Evolutionary conservation across 2,797 vertebrate genomes (phyloP).

Genomic region (Pseudotriccus pelzelni): DNA sequence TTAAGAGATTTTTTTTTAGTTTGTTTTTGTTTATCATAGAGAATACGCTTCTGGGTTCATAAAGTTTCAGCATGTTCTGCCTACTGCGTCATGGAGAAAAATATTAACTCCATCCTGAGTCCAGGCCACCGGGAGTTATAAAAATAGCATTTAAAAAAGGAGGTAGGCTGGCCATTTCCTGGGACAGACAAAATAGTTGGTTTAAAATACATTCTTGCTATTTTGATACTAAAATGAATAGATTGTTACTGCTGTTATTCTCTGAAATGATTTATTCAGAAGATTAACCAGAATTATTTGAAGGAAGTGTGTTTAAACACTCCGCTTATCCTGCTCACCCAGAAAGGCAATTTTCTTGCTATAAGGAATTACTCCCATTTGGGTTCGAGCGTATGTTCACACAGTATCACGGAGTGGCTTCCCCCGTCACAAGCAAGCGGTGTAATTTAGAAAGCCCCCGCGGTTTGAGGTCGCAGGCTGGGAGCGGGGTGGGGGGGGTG

Average conservation of each 20-base stretch:
- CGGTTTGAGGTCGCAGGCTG: neutral
- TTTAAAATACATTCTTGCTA: constrained; percentile 42
- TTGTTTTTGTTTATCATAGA: constrained; percentile 70
- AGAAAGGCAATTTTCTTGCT: neutral
- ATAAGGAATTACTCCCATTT: neutral
- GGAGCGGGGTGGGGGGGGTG: neutral
- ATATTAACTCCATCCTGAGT: constrained; percentile 68
- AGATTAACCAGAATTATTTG: neutral
- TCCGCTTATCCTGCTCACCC: neutral
- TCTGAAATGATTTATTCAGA: neutral
- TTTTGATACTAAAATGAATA: constrained; percentile 37
- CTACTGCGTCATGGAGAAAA: constrained; percentile 65
- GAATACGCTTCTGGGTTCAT: constrained; percentile 57
- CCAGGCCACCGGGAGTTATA: constrained; percentile 26
- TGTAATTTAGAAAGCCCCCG: neutral
- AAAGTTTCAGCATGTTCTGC: constrained; percentile 60
- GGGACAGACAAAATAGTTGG: constrained; percentile 21
- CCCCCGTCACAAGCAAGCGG: neutral
- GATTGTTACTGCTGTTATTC: neutral
- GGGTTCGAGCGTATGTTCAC: neutral
- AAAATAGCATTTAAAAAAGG: constrained; percentile 61
- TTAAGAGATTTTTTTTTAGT: constrained; percentile 32
- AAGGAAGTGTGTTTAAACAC: neutral
- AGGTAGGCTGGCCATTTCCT: constrained; percentile 37
- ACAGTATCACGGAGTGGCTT: neutral